Evolutionary conservation across 2,888 invertebrate genomes (phyloP).

Genomic region (Hirtodrosophila duncani): DNA sequence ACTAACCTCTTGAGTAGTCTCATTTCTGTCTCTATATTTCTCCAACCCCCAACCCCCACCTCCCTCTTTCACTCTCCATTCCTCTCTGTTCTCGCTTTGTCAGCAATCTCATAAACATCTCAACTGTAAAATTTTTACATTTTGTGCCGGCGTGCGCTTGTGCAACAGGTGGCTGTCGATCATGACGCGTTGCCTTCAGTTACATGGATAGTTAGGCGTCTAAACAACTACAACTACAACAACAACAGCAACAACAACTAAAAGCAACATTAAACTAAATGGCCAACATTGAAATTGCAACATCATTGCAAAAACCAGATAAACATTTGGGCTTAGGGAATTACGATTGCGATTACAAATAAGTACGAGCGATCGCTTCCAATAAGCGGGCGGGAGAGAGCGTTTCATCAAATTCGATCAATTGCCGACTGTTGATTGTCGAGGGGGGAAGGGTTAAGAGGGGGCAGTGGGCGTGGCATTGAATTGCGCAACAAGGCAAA

Average conservation of each 20-base stretch:
- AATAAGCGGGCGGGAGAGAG: neutral
- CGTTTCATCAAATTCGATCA: too few relatives aligned
- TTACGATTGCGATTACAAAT: too few relatives aligned
- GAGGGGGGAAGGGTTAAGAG: neutral
- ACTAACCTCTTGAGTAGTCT: too few relatives aligned
- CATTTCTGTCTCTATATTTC: too few relatives aligned
- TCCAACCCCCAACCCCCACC: too few relatives aligned
- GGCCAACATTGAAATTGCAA: conserved; percentile 33
- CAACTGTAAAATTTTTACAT: conserved; percentile 25
- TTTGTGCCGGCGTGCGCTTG: too few relatives aligned
- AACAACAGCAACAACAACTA: conserved; percentile 8
- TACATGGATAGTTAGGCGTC: conserved; percentile 51
- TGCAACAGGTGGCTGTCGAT: too few relatives aligned
- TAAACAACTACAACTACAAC: too few relatives aligned
- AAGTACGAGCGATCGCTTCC: too few relatives aligned
- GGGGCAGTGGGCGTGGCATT: neutral
- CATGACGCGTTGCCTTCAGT: conserved; percentile 16
- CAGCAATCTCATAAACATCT: conserved; percentile 7
- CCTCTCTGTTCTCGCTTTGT: too few relatives aligned
- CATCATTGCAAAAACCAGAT: conserved; percentile 28
- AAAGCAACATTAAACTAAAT: neutral
- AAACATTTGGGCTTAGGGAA: conserved; percentile 15
- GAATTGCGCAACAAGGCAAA: conserved; percentile 17
- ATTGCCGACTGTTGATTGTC: too few relatives aligned
- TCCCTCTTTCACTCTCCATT: too few relatives aligned